These are phyloP conservation scores for Lasiurus cinereus DNA, from an alignment of 2,113 vertebrate genomes.

Conservation along the genomic window DNA sequence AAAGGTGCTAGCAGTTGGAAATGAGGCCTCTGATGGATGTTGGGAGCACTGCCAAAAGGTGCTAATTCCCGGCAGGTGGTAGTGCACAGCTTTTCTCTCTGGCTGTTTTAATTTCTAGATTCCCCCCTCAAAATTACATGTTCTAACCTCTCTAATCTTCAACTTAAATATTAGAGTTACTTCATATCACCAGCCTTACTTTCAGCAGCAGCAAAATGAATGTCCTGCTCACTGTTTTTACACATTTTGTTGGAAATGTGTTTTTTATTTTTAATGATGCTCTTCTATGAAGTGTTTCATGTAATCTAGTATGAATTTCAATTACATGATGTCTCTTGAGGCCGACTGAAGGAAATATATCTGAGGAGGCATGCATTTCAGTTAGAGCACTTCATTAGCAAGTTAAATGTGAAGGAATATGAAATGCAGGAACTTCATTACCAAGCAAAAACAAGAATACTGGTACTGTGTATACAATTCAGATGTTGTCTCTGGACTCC, in stretches of 20 bases:
- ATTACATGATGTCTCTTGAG: neutral
- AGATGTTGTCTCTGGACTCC: neutral
- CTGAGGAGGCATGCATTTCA: neutral
- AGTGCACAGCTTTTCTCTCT: neutral
- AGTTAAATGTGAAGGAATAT: conserved; percentile 35
- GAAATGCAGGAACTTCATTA: conserved; percentile 34
- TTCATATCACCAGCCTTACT: neutral
- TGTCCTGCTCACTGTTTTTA: neutral
- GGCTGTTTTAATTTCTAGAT: neutral
- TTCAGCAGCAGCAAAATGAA: neutral
- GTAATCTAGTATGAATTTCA: conserved; percentile 28
- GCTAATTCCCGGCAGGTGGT: neutral
- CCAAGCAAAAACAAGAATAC: neutral
- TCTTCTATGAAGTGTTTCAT: conserved; percentile 21
- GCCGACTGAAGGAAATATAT: neutral
- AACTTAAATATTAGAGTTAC: neutral
- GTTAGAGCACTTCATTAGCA: conserved; percentile 14
- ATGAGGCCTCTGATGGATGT: neutral
- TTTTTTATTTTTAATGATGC: conserved; percentile 39
- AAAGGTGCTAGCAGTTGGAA: neutral
- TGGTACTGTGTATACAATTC: neutral
- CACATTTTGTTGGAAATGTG: neutral
- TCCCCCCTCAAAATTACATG: neutral
- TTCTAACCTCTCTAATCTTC: neutral
- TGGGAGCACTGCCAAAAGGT: neutral